A percentile compares a stretch with the other conserved stretches of the same genome.
Evolutionary conservation across 2,888 invertebrate genomes (phyloP).

Genomic region (Augochlorella aurata): DNA sequence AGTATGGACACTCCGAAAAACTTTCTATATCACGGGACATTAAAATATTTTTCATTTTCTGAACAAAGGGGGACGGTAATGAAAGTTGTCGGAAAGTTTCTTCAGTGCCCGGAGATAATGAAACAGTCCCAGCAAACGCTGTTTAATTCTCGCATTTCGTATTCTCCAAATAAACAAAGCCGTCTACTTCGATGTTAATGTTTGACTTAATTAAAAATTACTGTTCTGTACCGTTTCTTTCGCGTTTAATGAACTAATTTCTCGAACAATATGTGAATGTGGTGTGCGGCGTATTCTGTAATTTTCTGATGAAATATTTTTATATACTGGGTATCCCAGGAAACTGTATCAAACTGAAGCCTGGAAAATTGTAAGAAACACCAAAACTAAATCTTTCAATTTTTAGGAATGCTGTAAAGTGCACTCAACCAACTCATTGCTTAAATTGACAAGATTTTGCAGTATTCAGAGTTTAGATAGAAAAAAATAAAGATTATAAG

Average conservation of each 20-base stretch:
- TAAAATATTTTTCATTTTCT: conserved; percentile 8
- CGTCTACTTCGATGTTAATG: not conserved
- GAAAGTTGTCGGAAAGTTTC: conserved; percentile 2
- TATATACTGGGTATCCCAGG: not conserved
- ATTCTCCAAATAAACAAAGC: not conserved
- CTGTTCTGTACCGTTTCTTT: not conserved
- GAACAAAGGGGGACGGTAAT: not conserved
- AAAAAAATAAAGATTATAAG: no score
- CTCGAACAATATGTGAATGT: not conserved
- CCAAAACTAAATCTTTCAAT: not conserved
- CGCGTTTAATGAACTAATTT: not conserved
- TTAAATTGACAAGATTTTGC: no score
- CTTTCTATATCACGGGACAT: not conserved
- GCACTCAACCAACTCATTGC: not conserved
- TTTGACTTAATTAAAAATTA: conserved; percentile 4
- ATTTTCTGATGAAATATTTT: no score
- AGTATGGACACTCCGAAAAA: not conserved
- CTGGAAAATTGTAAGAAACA: not conserved
- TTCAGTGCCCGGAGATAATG: not conserved
- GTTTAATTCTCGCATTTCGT: not conserved
- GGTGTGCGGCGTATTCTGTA: no score
- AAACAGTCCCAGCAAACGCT: not conserved
- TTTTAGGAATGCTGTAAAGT: not conserved
- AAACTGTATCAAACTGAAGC: not conserved
- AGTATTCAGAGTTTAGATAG: no score